A percentile compares a stretch with the other conserved stretches of the same genome.
These are phyloP conservation scores for Nymphicus hollandicus DNA, from an alignment of 2,113 vertebrate species.

Conservation along the genomic window DNA sequence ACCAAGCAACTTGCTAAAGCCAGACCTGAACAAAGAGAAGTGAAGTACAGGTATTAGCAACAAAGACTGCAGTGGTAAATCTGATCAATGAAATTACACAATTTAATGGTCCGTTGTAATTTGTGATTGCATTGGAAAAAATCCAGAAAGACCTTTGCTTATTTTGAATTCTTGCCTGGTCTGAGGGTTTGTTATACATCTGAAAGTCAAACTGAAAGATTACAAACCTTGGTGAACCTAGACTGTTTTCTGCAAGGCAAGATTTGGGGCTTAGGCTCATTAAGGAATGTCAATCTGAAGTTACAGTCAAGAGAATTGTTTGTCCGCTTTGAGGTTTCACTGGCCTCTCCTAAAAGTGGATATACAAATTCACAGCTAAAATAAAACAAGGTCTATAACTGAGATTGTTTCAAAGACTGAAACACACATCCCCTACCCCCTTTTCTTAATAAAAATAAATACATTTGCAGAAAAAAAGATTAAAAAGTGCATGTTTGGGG, in stretches of 20 bases:
- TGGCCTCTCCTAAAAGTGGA: not conserved
- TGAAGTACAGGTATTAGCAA: slow-evolving; percentile 5
- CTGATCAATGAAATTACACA: slow-evolving; percentile 9
- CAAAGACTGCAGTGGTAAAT: not conserved
- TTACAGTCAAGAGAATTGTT: not conserved
- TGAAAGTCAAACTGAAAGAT: slow-evolving; percentile 21
- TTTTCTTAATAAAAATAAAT: not conserved
- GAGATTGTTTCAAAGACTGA: not conserved
- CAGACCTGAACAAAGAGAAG: not conserved
- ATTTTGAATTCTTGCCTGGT: slow-evolving; percentile 47
- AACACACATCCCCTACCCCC: not conserved
- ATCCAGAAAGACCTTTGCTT: not conserved
- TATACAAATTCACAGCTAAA: not conserved
- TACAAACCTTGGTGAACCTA: slow-evolving; percentile 29
- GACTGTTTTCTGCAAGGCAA: slow-evolving; percentile 22
- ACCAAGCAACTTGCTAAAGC: not conserved
- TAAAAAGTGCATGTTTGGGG: accelerated
- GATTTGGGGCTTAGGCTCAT: slow-evolving; percentile 39
- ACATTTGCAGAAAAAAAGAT: not conserved
- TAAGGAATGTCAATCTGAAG: slow-evolving; percentile 13
- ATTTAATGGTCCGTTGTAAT: not conserved
- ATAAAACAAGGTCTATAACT: not conserved
- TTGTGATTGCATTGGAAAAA: not conserved
- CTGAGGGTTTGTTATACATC: slow-evolving; percentile 16
- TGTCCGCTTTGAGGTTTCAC: slow-evolving; percentile 12